These are phyloP conservation scores for Aphelinus certus DNA, from an alignment of 1,140 invertebrate species.

Conservation along the genomic window DNA sequence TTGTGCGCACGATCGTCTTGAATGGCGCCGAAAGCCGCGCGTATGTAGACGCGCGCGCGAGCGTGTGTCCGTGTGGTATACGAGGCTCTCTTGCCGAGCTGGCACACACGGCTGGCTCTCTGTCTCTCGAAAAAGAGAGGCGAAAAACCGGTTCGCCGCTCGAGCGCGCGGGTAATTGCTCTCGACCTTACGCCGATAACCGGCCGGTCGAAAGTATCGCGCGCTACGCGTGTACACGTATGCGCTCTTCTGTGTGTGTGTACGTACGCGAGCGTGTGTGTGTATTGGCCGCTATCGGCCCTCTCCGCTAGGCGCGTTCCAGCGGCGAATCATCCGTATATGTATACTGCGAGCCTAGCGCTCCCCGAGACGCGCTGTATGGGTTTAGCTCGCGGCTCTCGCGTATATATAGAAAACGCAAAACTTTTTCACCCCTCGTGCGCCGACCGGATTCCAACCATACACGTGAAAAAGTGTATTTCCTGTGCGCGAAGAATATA, in stretches of 20 bases:
- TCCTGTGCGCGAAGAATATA: no score
- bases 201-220: constrained; percentile 36
- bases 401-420: no score
- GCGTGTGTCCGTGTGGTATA: background rate
- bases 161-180: constrained; percentile 28
- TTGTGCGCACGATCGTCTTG: background rate
- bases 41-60: background rate
- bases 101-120: background rate
- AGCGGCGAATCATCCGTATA: background rate
- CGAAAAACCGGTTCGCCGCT: constrained; percentile 35
- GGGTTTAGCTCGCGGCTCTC: no score
- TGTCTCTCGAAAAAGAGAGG: constrained; percentile 19
- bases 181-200: constrained; percentile 41
- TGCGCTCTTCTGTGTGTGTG: no score
- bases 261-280: background rate
- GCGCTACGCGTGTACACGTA: constrained; percentile 10
- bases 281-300: constrained; percentile 11
- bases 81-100: background rate
- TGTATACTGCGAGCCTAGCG: background rate
- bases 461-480: no score
- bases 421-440: no score
- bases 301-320: background rate
- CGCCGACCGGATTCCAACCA: no score
- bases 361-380: no score
- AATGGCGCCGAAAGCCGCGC: constrained; percentile 12